These are phyloP conservation scores for pig (Sus scrofa) DNA, from an alignment of 2,113 vertebrate genomes.

Conservation along the genomic window T2T-Sscrofa CM000824.6:182773001-182773500, in stretches of 20 bases:
- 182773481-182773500: not conserved
- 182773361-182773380: not conserved
- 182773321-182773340: not conserved
- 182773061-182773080: conserved; percentile 21
- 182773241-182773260: too few relatives aligned
- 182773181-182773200: too few relatives aligned
- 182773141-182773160: not conserved
- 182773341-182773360: conserved; percentile 12
- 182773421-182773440: conserved; percentile 45
- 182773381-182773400: not conserved
- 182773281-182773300: too few relatives aligned
- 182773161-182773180: too few relatives aligned
- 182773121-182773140: not conserved
- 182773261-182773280: too few relatives aligned
- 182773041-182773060: not conserved
- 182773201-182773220: too few relatives aligned
- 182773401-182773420: not conserved
- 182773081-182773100: not conserved
- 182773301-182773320: too few relatives aligned
- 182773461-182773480: conserved; percentile 26
- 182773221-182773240: too few relatives aligned
- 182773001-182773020: not conserved
- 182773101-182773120: conserved; percentile 17
- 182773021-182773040: not conserved
- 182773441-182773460: conserved; percentile 38